A percentile compares a stretch with the other conserved stretches of the same genome.
These are phyloP conservation scores for Eudyptes chrysolophus DNA, from an alignment of 2,113 vertebrate genomes.

Conservation along the genomic window DNA sequence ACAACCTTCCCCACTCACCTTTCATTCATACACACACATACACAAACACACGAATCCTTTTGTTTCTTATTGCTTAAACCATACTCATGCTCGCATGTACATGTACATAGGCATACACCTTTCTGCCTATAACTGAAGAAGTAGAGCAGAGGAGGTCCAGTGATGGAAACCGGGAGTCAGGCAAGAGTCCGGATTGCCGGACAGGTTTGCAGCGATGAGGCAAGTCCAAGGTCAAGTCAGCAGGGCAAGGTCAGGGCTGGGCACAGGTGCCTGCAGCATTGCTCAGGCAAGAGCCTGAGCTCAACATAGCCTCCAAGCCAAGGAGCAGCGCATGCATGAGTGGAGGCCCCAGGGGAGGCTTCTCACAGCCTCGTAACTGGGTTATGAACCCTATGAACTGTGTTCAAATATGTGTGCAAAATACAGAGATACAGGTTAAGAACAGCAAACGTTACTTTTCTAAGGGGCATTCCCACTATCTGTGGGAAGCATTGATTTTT, in stretches of 20 bases:
- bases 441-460: neutral
- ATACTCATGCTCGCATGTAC: fast-evolving
- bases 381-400: neutral
- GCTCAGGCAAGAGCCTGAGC: neutral
- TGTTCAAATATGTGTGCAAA: neutral
- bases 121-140: neutral
- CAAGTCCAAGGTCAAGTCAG: neutral
- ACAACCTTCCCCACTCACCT: neutral
- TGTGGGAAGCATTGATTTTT: neutral
- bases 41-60: neutral
- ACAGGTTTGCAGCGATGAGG: neutral
- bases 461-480: neutral
- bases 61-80: neutral
- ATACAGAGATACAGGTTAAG: neutral
- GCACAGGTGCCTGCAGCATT: neutral
- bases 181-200: neutral
- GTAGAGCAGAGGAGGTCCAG: neutral
- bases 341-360: neutral
- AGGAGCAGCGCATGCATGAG: too few species aligned
- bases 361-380: neutral
- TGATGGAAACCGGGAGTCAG: neutral
- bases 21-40: neutral
- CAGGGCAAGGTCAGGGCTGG: neutral
- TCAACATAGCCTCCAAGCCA: neutral
- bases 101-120: neutral